Evolutionary conservation across 2,113 vertebrate species (phyloP).

Genomic region (Trogon melanurus): DNA sequence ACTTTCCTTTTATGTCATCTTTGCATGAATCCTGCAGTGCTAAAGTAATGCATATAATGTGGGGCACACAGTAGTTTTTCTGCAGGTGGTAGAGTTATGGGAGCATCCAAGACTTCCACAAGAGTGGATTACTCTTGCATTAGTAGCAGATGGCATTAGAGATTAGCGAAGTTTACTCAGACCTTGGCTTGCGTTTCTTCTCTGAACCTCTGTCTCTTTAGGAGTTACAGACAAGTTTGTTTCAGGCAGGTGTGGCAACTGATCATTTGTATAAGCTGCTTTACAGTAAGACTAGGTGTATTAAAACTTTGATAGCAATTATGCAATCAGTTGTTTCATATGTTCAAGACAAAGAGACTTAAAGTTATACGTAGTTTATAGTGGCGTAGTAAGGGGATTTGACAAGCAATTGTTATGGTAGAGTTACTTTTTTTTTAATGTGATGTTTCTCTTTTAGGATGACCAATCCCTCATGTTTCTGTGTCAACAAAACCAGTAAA

Average conservation of each 20-base stretch:
- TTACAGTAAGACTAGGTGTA: neutral
- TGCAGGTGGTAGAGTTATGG: neutral
- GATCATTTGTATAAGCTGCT: neutral
- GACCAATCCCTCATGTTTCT: neutral
- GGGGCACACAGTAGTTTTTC: neutral
- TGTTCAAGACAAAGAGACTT: conserved; percentile 8
- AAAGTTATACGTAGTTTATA: conserved; percentile 26
- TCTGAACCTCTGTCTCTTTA: neutral
- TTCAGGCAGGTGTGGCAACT: neutral
- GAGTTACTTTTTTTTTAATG: conserved; percentile 4
- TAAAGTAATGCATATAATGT: rapidly evolving
- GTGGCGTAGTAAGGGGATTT: neutral
- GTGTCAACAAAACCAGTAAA: neutral
- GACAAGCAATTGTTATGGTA: neutral
- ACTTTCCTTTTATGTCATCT: neutral
- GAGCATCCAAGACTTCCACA: neutral
- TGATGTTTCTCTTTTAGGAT: neutral
- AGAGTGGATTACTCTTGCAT: neutral
- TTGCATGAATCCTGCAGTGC: neutral
- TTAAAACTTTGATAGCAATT: neutral
- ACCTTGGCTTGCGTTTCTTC: neutral
- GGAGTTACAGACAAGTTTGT: neutral
- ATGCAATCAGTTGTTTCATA: neutral
- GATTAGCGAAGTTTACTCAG: neutral
- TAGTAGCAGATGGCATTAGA: neutral